Evolutionary conservation across 2,888 invertebrate genomes (phyloP).

Genomic region (Galeopsomyia nigrocyanea): DNA sequence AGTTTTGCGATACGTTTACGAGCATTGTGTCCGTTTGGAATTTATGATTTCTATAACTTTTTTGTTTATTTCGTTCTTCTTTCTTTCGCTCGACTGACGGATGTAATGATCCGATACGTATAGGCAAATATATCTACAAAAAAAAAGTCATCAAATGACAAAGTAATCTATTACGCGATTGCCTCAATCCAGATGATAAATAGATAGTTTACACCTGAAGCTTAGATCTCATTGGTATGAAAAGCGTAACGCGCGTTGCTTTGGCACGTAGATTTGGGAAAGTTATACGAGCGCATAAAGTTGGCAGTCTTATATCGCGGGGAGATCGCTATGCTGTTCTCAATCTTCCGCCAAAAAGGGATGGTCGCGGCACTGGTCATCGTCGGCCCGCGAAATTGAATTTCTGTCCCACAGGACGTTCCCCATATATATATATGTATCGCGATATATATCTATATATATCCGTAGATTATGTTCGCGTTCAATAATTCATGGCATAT

Average conservation of each 20-base stretch:
- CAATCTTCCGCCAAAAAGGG: conserved; percentile 48
- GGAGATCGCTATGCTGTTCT: conserved; percentile 41
- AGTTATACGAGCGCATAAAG: conserved; percentile 66
- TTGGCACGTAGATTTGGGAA: conserved; percentile 52
- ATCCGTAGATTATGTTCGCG: conserved; percentile 15
- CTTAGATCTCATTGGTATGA: conserved; percentile 24
- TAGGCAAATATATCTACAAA: too few species aligned
- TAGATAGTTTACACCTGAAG: background rate
- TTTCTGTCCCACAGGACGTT: conserved; percentile 64
- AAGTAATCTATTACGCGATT: too few species aligned
- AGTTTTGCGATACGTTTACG: conserved; percentile 60
- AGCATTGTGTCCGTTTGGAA: conserved; percentile 46
- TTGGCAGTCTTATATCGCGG: conserved; percentile 57
- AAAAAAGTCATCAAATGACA: too few species aligned
- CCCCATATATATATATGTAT: conserved; percentile 32
- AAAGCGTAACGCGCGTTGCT: conserved; percentile 40
- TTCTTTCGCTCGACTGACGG: conserved; percentile 8
- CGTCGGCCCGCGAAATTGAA: conserved; percentile 65
- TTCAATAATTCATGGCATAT: conserved; percentile 38
- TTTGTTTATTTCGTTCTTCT: background rate
- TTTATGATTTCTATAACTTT: conserved; percentile 43
- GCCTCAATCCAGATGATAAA: too few species aligned
- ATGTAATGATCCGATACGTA: too few species aligned
- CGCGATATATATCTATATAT: too few species aligned
- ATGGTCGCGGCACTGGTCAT: conserved; percentile 63